Evolutionary conservation across 2,113 vertebrate genomes (phyloP).

Genomic region (Cathartes aura): DNA sequence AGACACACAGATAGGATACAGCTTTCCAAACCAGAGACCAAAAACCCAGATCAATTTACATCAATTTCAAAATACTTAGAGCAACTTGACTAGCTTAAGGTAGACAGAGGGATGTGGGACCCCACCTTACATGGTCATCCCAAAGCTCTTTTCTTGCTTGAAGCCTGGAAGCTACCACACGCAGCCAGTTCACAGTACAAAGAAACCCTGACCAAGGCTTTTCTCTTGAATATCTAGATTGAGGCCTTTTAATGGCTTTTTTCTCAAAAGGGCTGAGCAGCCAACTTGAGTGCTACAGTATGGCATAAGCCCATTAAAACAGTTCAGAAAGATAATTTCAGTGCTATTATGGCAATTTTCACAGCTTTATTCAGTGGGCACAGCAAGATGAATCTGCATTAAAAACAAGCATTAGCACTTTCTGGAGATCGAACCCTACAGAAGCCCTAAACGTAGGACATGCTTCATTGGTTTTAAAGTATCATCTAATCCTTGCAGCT

Average conservation of each 20-base stretch:
- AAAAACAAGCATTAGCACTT: neutral
- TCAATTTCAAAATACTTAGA: neutral
- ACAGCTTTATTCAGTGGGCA: constrained; percentile 2
- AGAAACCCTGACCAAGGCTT: neutral
- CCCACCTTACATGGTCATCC: neutral
- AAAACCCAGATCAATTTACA: neutral
- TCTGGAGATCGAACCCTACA: neutral
- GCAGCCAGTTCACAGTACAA: neutral
- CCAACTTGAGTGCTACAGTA: constrained; percentile 23
- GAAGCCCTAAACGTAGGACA: neutral
- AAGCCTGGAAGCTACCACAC: neutral
- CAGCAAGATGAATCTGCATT: constrained; percentile 3
- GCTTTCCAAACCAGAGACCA: neutral
- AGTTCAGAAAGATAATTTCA: neutral
- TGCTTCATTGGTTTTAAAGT: neutral
- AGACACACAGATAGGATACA: neutral
- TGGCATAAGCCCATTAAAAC: neutral
- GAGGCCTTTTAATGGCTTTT: constrained; percentile 19
- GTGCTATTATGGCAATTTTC: constrained; percentile 40
- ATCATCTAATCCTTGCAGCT: neutral
- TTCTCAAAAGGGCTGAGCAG: constrained; percentile 12
- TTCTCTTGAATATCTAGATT: neutral
- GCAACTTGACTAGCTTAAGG: neutral
- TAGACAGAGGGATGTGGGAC: neutral
- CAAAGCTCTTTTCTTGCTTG: neutral